Evolutionary conservation across 2,888 invertebrate genomes (phyloP).

Genomic region (Stenichneumon culpator): DNA sequence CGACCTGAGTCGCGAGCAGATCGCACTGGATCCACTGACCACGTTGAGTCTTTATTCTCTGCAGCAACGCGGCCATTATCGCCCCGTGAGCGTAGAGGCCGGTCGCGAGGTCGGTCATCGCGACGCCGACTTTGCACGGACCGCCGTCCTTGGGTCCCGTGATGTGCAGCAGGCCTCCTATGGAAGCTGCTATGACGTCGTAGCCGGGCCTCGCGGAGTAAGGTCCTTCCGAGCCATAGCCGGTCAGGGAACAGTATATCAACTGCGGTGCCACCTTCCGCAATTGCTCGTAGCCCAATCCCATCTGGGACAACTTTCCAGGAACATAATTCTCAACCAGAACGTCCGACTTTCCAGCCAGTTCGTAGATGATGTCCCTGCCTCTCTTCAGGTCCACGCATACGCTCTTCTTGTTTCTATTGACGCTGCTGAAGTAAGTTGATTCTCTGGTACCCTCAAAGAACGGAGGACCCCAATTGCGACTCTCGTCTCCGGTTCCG

Average conservation of each 20-base stretch:
- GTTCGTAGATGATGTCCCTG: slow-evolving; percentile 88
- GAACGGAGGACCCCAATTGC: slow-evolving; percentile 98
- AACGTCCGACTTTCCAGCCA: slow-evolving; percentile 93
- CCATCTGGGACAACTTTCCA: slow-evolving; percentile 92
- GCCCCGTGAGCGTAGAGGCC: slow-evolving; percentile 98
- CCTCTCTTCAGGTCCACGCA: slow-evolving; percentile 95
- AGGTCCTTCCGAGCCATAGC: slow-evolving; percentile 95
- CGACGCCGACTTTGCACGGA: slow-evolving; percentile 96
- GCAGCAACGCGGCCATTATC: slow-evolving; percentile 95
- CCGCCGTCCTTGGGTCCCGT: slow-evolving; percentile 94
- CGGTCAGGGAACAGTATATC: slow-evolving; percentile 97
- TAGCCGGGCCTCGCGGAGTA: slow-evolving; percentile 96
- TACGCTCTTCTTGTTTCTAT: slow-evolving; percentile 97
- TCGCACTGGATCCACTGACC: slow-evolving; percentile 98
- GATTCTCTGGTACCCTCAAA: slow-evolving; percentile 88
- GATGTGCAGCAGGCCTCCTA: slow-evolving; percentile 95
- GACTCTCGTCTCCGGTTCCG: slow-evolving; percentile 93
- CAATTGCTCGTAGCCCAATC: slow-evolving; percentile 93
- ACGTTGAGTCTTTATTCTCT: slow-evolving; percentile 90
- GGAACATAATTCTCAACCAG: slow-evolving; percentile 98
- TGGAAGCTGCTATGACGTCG: slow-evolving; percentile 97
- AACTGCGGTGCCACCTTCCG: slow-evolving; percentile 90
- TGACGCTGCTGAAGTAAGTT: slow-evolving; percentile 94
- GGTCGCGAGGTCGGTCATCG: slow-evolving; percentile 96
- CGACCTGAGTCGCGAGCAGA: slow-evolving; percentile 96